Base-by-base conservation (phyloP, 2,888 invertebrate species). In the Hetaerina titia region DNA sequence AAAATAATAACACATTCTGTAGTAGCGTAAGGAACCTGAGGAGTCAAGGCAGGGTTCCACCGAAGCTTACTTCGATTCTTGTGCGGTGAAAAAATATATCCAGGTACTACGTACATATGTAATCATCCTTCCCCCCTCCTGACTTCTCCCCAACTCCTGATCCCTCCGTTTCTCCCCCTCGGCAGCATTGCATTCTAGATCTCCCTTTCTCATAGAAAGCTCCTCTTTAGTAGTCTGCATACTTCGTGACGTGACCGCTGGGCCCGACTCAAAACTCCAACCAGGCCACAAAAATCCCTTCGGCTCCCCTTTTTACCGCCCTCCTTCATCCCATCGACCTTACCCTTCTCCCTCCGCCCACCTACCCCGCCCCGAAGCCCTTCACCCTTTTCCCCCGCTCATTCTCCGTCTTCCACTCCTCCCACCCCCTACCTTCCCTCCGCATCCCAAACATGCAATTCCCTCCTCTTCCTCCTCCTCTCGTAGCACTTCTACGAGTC, bases 181-280 rank as follows among this genome's bases (percentile, higher is more conserved):
- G 64, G 45, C 64, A 90, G 25, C 63, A 63, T 60, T 15, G 64
- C 90, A 90, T 90, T 90, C 45, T 64, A 22, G 45, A 64, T 64
- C 92, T 64, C 69, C 25, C 90, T 45, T 90, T 60, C 90, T 58
- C 45, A 56, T 25, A 25, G 31, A 13, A 63, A 56, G 31, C 31
- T 63, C 92, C 92, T 74, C 92, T 92, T 92, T 92, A 92, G 92
- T 92, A 74, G 92, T 92, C 92, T 74, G 92, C 92, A 92, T 69
- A 92, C 69, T 92, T 92, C 92, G 92, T 92, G 92, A 92, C 92
- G 69, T 92, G 92, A 92, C 92, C 92, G 74, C 92, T 19, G 69
- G 92, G 74, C 92, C 92, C 69, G 92, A 69, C 92, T 92, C 92
- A 92, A 92, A 92, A 92, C 92, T 92, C 92, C 92, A 74, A 69